A percentile compares a stretch with the other conserved stretches of the same genome.
These are phyloP conservation scores for Chrysina gloriosa DNA, from an alignment of 2,888 invertebrate species.

Conservation along the genomic window DNA sequence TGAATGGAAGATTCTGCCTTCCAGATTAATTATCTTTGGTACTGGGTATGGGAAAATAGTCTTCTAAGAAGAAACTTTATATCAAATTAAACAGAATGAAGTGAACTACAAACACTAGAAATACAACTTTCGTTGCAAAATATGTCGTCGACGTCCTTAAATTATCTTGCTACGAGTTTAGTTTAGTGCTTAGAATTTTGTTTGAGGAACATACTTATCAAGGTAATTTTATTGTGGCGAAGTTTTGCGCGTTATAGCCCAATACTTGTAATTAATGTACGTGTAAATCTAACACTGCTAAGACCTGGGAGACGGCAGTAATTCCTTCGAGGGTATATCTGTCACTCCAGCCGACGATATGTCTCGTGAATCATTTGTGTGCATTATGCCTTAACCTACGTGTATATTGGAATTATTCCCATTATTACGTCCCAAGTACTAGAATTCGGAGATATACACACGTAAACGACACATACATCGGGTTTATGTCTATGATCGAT, in stretches of 20 bases:
- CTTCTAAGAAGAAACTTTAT: too few species aligned
- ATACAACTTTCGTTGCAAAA: too few species aligned
- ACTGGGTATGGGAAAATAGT: too few species aligned
- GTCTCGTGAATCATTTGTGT: slow-evolving; percentile 26
- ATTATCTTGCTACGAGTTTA: too few species aligned
- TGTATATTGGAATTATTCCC: slow-evolving; percentile 20
- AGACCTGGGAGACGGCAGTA: slow-evolving; percentile 6
- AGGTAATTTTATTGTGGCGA: background rate
- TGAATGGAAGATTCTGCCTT: too few species aligned
- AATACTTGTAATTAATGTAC: slow-evolving; percentile 4
- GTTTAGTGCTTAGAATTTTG: too few species aligned
- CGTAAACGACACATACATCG: background rate
- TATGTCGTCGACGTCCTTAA: too few species aligned
- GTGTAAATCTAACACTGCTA: slow-evolving; percentile 9
- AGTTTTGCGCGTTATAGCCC: background rate
- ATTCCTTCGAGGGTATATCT: background rate
- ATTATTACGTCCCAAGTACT: background rate
- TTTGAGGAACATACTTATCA: too few species aligned
- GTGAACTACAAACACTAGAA: too few species aligned
- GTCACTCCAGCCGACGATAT: slow-evolving; percentile 9
- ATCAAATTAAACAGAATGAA: too few species aligned
- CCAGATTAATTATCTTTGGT: too few species aligned
- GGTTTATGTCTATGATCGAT: slow-evolving; percentile 9
- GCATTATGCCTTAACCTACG: slow-evolving; percentile 4
- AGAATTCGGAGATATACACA: background rate